Percentiles rank a stretch among this genome's conserved stretches.
These are phyloP conservation scores for Nasonia giraulti DNA, from an alignment of 1,140 invertebrate genomes.

Conservation along the genomic window DNA sequence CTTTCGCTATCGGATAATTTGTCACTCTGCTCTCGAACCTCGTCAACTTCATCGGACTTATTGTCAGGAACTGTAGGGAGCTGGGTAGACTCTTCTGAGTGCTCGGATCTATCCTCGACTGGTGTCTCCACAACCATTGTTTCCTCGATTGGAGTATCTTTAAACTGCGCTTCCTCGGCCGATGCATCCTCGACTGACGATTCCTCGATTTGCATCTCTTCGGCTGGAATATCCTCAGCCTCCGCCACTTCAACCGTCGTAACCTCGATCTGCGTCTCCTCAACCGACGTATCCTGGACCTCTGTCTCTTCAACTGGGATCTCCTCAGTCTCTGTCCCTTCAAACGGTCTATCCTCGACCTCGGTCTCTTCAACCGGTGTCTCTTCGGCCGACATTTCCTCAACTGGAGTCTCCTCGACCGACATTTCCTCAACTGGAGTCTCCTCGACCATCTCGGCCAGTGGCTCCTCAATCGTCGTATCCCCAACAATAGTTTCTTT, in stretches of 20 bases:
- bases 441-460: not conserved
- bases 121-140: not conserved
- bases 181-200: too few relatives aligned
- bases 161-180: too few relatives aligned
- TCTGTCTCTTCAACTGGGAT: slow-evolving; percentile 32
- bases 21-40: slow-evolving; percentile 57
- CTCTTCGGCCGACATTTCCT: not conserved
- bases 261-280: not conserved
- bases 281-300: slow-evolving; percentile 29
- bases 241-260: not conserved
- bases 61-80: slow-evolving; percentile 61
- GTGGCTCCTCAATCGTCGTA: too few relatives aligned
- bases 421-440: not conserved
- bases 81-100: not conserved
- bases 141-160: not conserved
- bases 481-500: slow-evolving; percentile 15
- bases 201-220: not conserved
- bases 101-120: not conserved
- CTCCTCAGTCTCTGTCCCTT: slow-evolving; percentile 31
- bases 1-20: slow-evolving; percentile 12
- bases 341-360: not conserved
- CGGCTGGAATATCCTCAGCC: slow-evolving; percentile 31
- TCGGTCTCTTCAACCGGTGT: slow-evolving; percentile 29
- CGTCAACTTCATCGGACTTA: slow-evolving; percentile 63
- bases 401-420: slow-evolving; percentile 9